A percentile compares a stretch with the other conserved stretches of the same genome.
Evolutionary conservation across 2,797 vertebrate genomes (phyloP).

Genomic region (Macropus fuliginosus): DNA sequence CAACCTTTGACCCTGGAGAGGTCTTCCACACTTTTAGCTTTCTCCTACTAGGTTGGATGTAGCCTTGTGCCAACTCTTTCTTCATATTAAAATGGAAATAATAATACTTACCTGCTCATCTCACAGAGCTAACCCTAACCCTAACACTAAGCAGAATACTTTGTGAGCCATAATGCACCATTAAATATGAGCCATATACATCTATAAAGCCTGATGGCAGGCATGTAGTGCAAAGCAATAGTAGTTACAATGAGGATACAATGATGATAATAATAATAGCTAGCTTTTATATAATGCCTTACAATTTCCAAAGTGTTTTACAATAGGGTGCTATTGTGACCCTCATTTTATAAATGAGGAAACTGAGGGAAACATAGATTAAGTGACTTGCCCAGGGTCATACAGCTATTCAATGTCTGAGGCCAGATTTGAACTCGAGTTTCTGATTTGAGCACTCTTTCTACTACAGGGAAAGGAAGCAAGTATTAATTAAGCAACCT

Average conservation of each 20-base stretch:
- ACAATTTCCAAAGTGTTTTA: too few species aligned
- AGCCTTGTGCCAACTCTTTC: not conserved
- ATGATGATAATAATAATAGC: not conserved
- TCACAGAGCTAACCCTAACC: not conserved
- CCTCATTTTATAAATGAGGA: not conserved
- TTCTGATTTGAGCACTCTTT: not conserved
- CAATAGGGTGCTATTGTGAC: too few species aligned
- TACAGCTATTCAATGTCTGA: too few species aligned
- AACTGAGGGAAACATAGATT: not conserved
- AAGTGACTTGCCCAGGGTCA: not conserved
- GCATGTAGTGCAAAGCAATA: too few species aligned
- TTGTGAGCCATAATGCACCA: not conserved
- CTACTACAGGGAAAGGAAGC: not conserved
- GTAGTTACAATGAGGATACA: too few species aligned
- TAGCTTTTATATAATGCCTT: too few species aligned
- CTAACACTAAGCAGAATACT: not conserved
- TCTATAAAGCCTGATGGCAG: not conserved
- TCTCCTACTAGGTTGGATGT: not conserved
- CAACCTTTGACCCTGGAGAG: fast-evolving
- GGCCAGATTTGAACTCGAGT: not conserved
- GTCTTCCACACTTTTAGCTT: not conserved
- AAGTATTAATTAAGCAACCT: not conserved
- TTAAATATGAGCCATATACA: not conserved
- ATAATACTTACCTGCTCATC: not conserved
- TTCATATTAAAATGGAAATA: not conserved